These are phyloP conservation scores for Melitaea athalia DNA, from an alignment of 2,888 invertebrate genomes.

Conservation along the genomic window DNA sequence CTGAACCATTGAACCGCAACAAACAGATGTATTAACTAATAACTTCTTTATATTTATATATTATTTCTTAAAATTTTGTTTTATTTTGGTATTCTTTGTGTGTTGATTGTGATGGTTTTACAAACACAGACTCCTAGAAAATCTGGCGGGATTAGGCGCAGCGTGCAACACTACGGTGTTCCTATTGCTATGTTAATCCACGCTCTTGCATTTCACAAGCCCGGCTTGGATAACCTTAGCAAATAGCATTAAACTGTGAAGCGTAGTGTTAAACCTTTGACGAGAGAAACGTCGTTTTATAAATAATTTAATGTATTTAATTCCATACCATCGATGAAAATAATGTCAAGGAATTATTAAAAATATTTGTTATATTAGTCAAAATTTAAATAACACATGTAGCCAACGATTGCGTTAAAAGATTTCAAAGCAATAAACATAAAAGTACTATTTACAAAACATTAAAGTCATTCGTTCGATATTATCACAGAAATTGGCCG, in stretches of 20 bases:
- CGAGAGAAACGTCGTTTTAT: background rate
- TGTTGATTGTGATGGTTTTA: slow-evolving; percentile 3
- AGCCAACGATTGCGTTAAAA: background rate
- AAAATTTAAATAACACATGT: background rate
- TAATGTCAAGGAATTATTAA: background rate
- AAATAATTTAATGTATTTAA: background rate
- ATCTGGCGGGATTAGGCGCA: slow-evolving; percentile 19
- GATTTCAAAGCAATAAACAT: slow-evolving; percentile 9
- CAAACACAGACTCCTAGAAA: background rate
- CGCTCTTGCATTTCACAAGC: slow-evolving; percentile 24
- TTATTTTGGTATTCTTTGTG: background rate
- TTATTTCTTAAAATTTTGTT: background rate
- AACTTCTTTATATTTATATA: background rate
- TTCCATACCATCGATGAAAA: too few species aligned
- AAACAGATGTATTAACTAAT: slow-evolving; percentile 4
- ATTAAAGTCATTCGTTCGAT: slow-evolving; percentile 11
- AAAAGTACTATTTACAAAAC: slow-evolving; percentile 10
- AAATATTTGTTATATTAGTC: background rate
- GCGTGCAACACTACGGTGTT: slow-evolving; percentile 12
- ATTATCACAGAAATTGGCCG: slow-evolving; percentile 26
- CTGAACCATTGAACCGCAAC: slow-evolving; percentile 8
- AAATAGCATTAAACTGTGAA: slow-evolving; percentile 14
- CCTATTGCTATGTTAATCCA: slow-evolving; percentile 24
- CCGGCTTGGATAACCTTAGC: slow-evolving; percentile 21
- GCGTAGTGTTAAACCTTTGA: slow-evolving; percentile 7